phyloP scores from a whole-genome alignment of 2,113 vertebrate genomes.

The Rutilus rutilus region DNA sequence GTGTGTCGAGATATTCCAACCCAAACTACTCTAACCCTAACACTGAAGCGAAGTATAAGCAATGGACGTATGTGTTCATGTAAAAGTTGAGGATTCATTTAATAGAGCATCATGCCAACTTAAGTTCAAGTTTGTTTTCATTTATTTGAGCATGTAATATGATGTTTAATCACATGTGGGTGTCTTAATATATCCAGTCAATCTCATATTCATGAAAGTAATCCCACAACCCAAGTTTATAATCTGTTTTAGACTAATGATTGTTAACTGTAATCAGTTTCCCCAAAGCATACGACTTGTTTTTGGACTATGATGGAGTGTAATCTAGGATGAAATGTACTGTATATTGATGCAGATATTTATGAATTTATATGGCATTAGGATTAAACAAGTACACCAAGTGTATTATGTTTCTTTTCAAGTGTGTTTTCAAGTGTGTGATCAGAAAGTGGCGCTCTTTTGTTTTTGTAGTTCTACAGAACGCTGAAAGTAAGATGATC shows the following conservation, averaged over 20 bases:
- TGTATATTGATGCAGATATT: constrained; percentile 4
- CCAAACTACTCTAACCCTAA: too few species aligned
- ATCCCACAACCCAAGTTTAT: neutral
- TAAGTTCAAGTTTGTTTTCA: neutral
- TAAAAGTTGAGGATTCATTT: neutral
- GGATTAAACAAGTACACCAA: constrained; percentile 6
- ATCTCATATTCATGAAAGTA: neutral
- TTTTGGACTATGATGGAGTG: neutral
- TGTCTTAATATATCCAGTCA: neutral
- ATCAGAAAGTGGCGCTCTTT: neutral
- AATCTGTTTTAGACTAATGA: neutral
- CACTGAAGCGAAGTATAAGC: neutral
- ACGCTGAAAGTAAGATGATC: neutral
- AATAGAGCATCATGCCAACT: neutral
- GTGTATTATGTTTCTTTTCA: neutral
- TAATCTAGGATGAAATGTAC: neutral
- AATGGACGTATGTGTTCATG: neutral
- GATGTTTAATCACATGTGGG: neutral
- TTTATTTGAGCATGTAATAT: neutral
- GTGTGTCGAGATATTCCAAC: too few species aligned
- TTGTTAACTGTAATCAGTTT: neutral
- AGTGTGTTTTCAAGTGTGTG: neutral
- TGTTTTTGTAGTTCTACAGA: neutral
- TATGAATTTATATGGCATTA: neutral
- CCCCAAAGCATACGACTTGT: neutral